Evolutionary conservation across 2,113 vertebrate genomes (phyloP).

Genomic region (Microtus ochrogaster): DNA sequence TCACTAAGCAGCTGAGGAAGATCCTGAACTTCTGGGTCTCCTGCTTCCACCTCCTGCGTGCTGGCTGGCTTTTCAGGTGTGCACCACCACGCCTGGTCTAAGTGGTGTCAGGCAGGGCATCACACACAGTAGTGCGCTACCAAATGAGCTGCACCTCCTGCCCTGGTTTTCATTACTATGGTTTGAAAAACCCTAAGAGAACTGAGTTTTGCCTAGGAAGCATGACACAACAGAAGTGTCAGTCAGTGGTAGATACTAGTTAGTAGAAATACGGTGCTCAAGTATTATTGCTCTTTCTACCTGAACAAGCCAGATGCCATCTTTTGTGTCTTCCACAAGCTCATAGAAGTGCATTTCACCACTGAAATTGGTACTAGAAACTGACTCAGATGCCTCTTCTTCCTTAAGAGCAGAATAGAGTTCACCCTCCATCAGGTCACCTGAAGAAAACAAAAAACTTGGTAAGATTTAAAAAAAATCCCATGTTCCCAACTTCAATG

Average conservation of each 20-base stretch:
- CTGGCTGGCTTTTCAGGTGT: background rate
- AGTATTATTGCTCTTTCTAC: slow-evolving; percentile 81
- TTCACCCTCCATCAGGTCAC: slow-evolving; percentile 97
- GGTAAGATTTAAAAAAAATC: slow-evolving; percentile 37
- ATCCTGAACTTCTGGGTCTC: background rate
- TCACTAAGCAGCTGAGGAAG: background rate
- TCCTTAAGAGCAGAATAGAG: slow-evolving; percentile 98
- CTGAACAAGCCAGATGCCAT: slow-evolving; percentile 99
- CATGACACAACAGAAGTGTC: background rate
- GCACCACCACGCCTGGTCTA: background rate
- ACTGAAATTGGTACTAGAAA: slow-evolving; percentile 95
- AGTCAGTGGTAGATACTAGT: slow-evolving; percentile 1
- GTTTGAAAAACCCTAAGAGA: background rate
- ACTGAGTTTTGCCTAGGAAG: slow-evolving; percentile 16
- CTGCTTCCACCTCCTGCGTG: background rate
- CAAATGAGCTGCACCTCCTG: background rate
- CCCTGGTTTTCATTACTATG: background rate
- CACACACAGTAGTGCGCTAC: background rate
- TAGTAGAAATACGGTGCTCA: slow-evolving; percentile 40
- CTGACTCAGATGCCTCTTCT: slow-evolving; percentile 92
- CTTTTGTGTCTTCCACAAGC: slow-evolving; percentile 98
- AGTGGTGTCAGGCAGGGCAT: background rate
- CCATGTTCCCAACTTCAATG: background rate
- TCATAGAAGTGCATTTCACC: slow-evolving; percentile 99
- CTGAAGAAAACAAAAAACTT: slow-evolving; percentile 82